Percentiles rank a stretch among this genome's conserved stretches.
Evolutionary conservation across 2,888 invertebrate genomes (phyloP).

Genomic region (Agrilus biguttatus): DNA sequence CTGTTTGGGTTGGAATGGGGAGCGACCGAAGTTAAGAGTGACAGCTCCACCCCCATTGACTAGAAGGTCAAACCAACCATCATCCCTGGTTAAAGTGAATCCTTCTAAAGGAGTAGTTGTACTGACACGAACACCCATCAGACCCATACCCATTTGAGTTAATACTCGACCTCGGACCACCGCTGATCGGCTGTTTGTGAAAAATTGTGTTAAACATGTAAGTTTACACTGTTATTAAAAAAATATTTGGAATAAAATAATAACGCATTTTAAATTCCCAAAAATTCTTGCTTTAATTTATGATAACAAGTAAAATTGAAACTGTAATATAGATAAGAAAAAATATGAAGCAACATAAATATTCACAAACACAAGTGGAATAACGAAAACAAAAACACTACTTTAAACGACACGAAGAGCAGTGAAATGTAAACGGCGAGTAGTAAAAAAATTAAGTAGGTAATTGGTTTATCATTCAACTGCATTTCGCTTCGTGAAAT

Average conservation of each 20-base stretch:
- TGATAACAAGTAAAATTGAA: neutral
- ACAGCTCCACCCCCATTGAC: constrained; percentile 99
- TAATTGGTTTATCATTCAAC: constrained; percentile 4
- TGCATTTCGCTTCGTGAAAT: constrained; percentile 4
- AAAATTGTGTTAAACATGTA: neutral
- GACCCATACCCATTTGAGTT: constrained; percentile 78
- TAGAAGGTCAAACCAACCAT: constrained; percentile 94
- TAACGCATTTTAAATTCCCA: neutral
- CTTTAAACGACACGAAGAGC: constrained; percentile 9
- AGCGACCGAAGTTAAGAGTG: constrained; percentile 83
- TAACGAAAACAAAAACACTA: constrained; percentile 18
- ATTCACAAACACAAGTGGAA: constrained; percentile 31
- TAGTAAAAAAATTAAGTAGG: constrained; percentile 4
- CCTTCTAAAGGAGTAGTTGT: constrained; percentile 91
- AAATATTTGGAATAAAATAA: neutral
- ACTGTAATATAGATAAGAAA: constrained; percentile 4
- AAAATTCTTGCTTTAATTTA: neutral
- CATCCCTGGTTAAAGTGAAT: constrained; percentile 82
- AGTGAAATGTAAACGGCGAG: neutral
- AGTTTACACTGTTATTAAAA: neutral
- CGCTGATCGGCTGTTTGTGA: constrained; percentile 72
- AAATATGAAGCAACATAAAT: constrained; percentile 25
- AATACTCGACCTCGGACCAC: constrained; percentile 93
- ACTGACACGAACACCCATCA: constrained; percentile 91
- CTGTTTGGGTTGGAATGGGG: constrained; percentile 77